phyloP scores from a whole-genome alignment of 2,888 invertebrate species.

The Torymus tubicola region DNA sequence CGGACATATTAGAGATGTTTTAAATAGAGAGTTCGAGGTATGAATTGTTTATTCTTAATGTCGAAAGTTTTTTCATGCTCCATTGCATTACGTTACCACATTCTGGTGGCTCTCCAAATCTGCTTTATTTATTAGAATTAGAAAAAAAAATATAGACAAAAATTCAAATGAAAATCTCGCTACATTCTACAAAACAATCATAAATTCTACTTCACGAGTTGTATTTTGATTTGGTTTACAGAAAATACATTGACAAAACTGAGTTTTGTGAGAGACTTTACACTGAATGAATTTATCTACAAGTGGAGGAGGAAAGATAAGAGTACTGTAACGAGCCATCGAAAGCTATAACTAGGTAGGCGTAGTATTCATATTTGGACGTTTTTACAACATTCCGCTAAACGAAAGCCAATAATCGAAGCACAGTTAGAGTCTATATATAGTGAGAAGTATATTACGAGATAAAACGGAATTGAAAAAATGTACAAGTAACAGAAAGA shows the following conservation, averaged over 20 bases:
- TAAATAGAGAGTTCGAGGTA: constrained; percentile 48
- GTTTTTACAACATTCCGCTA: constrained; percentile 56
- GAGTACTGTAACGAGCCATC: constrained; percentile 54
- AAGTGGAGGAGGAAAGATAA: constrained; percentile 47
- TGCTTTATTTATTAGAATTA: constrained; percentile 61
- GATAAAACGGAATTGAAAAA: constrained; percentile 43
- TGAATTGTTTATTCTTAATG: constrained; percentile 44
- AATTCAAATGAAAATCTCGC: constrained; percentile 43
- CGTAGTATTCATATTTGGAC: constrained; percentile 45
- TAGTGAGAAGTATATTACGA: constrained; percentile 38
- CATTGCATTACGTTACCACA: constrained; percentile 74
- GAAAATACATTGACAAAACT: constrained; percentile 41
- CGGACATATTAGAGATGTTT: constrained; percentile 52
- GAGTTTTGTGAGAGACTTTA: constrained; percentile 47
- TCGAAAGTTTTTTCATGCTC: constrained; percentile 71
- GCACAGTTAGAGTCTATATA: constrained; percentile 52
- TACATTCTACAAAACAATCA: constrained; percentile 54
- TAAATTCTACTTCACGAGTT: constrained; percentile 44
- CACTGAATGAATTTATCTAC: constrained; percentile 54
- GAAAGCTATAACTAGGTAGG: constrained; percentile 54
- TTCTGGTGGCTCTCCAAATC: constrained; percentile 74
- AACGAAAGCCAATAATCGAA: constrained; percentile 56
- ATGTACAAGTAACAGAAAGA: constrained; percentile 41
- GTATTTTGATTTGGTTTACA: constrained; percentile 17
- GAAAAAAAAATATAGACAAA: constrained; percentile 32